Percentiles rank a stretch among this genome's conserved stretches.
phyloP scores from a whole-genome alignment of 2,113 vertebrate species.

The Centropus unirufus region DNA sequence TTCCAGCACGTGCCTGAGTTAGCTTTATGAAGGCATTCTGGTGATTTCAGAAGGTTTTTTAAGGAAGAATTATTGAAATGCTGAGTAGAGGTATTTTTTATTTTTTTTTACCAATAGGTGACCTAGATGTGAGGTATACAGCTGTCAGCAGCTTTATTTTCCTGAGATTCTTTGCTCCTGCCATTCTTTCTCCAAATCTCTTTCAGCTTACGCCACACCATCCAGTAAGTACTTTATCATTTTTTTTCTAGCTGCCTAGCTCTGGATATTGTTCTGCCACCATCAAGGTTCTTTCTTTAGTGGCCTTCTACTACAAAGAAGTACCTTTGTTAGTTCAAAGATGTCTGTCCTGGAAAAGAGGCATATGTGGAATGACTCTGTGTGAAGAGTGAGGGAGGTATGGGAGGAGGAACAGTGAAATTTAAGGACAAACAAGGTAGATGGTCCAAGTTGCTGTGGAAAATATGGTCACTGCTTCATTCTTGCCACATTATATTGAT shows the following conservation, averaged over 20 bases:
- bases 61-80: conserved; percentile 1
- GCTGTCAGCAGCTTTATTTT: conserved; percentile 99
- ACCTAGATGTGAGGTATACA: conserved; percentile 94
- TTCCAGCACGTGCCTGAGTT: not conserved
- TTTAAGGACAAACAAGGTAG: not conserved
- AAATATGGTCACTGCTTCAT: not conserved
- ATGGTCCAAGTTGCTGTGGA: not conserved
- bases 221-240: conserved; percentile 82
- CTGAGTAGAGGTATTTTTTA: not conserved
- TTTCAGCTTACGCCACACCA: conserved; percentile 96
- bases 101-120: conserved; percentile 74
- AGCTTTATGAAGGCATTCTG: conserved; percentile 4
- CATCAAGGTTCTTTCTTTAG: not conserved
- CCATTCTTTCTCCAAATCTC: conserved; percentile 96
- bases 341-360: not conserved
- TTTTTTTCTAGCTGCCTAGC: not conserved
- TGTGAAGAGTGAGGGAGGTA: not conserved
- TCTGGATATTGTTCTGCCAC: not conserved
- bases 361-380: not conserved
- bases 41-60: conserved; percentile 6
- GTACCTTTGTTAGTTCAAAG: not conserved
- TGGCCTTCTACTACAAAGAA: not conserved
- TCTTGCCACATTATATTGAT: not conserved
- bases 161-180: conserved; percentile 96
- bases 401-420: not conserved